Conservation (phyloP, 2,888 invertebrate species). For the Phengaris arion region DNA sequence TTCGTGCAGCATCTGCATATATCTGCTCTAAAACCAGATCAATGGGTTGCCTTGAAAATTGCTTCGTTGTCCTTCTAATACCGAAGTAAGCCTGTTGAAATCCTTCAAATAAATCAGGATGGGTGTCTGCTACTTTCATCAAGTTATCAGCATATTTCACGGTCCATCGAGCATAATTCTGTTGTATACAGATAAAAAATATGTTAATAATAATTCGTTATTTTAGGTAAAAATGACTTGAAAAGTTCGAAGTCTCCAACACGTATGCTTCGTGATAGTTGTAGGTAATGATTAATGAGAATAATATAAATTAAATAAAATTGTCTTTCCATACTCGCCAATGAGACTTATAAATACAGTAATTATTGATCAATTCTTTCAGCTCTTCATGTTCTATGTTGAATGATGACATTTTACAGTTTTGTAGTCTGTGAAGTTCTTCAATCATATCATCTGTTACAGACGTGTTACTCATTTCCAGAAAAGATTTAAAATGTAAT, state of each 20-base stretch:
- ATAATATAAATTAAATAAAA: too few species aligned
- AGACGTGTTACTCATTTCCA: too few species aligned
- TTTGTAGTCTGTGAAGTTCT: constrained; percentile 31
- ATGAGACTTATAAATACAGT: too few species aligned
- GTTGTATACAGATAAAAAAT: constrained; percentile 41
- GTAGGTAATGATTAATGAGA: constrained; percentile 35
- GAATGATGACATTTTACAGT: constrained; percentile 19
- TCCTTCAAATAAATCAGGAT: constrained; percentile 36
- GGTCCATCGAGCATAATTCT: constrained; percentile 35
- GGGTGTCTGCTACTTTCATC: constrained; percentile 30
- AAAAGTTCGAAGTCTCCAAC: constrained; percentile 39
- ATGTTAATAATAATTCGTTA: constrained; percentile 32
- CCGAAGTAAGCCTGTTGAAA: constrained; percentile 35
- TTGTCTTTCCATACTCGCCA: too few species aligned
- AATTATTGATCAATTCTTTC: too few species aligned
- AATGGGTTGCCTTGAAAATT: constrained; percentile 38
- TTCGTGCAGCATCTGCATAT: constrained; percentile 42
- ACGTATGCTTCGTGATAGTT: constrained; percentile 42
- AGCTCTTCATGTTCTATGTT: too few species aligned
- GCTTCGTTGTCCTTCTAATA: constrained; percentile 36
- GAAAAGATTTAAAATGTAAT: too few species aligned
- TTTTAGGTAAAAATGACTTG: constrained; percentile 38
- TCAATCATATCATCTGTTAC: too few species aligned
- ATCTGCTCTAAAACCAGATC: constrained; percentile 34
- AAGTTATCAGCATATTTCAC: constrained; percentile 31